phyloP scores from a whole-genome alignment of 2,888 invertebrate species.

The Cryptus armator region DNA sequence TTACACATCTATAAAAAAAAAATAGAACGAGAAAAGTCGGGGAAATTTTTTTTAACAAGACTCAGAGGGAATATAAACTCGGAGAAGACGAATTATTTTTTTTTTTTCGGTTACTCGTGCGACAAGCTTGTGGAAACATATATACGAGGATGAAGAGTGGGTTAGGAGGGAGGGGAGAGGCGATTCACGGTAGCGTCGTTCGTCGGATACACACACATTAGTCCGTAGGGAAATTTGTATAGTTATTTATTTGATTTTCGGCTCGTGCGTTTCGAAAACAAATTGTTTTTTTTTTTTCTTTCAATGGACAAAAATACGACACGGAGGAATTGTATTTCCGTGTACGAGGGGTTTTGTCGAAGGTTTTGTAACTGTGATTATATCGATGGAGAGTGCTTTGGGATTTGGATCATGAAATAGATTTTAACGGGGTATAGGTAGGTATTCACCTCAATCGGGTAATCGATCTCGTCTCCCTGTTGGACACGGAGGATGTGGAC shows the following conservation, averaged over 20 bases:
- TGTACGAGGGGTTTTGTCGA: background rate
- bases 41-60: background rate
- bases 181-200: background rate
- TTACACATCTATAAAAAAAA: no score
- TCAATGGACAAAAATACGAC: background rate
- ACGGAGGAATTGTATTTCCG: background rate
- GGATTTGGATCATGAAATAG: conserved; percentile 43
- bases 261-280: background rate
- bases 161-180: background rate
- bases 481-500: background rate
- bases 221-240: background rate
- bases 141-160: no score
- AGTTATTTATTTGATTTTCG: background rate
- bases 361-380: background rate
- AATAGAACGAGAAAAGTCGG: no score
- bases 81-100: no score
- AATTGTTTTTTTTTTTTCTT: conserved; percentile 25
- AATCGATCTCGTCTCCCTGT: conserved; percentile 39
- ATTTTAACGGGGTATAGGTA: conserved; percentile 39
- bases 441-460: conserved; percentile 33
- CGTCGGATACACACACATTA: background rate
- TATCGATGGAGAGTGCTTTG: background rate
- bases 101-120: no score
- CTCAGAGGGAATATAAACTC: no score
- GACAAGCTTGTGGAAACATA: no score